Percentiles rank a stretch among this genome's conserved stretches.
These are phyloP conservation scores for Adelges cooleyi DNA, from an alignment of 1,140 invertebrate species.

Conservation along the genomic window DNA sequence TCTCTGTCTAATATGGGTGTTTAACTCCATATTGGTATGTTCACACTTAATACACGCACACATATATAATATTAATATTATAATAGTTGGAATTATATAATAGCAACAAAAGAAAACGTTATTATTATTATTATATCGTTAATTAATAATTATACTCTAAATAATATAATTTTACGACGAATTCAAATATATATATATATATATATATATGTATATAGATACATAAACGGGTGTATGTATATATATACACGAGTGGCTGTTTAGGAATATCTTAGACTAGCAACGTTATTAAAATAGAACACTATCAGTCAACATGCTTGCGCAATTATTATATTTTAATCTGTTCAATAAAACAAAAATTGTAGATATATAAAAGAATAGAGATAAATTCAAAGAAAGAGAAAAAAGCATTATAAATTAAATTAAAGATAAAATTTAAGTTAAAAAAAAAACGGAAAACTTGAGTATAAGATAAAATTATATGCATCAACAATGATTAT, in stretches of 20 bases:
- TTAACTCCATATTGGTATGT: constrained; percentile 10
- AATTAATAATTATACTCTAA: no score
- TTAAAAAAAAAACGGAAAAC: constrained; percentile 11
- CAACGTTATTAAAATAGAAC: constrained; percentile 25
- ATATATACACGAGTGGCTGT: no score
- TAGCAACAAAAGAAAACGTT: constrained; percentile 24
- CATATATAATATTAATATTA: no score
- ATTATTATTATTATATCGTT: constrained; percentile 20
- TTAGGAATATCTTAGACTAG: constrained; percentile 29
- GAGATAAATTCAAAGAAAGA: no score
- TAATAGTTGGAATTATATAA: constrained; percentile 25
- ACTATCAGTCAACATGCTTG: constrained; percentile 28
- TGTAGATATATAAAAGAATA: no score
- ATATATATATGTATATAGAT: no score
- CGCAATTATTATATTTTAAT: constrained; percentile 27
- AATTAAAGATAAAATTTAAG: background rate
- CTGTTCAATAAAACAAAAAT: constrained; percentile 11
- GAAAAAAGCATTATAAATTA: no score
- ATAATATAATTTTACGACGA: no score
- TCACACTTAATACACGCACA: constrained; percentile 28
- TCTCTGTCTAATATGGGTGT: no score
- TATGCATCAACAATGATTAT: constrained; percentile 23
- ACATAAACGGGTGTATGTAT: no score
- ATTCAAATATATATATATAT: no score
- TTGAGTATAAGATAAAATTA: background rate